These are phyloP conservation scores for Condylura cristata DNA, from an alignment of 2,113 vertebrate genomes.

Conservation along the genomic window DNA sequence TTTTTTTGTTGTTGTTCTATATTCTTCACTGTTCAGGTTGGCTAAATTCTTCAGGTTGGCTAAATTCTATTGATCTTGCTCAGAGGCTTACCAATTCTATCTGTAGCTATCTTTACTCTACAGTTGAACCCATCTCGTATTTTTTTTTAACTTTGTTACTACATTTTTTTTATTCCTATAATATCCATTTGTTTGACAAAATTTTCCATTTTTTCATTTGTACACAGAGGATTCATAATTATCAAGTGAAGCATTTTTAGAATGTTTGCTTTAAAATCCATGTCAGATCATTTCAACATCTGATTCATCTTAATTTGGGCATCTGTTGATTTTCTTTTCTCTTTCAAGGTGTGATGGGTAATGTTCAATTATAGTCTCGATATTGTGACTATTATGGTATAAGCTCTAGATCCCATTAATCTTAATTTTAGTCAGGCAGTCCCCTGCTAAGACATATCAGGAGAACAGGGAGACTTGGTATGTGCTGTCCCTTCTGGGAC, in stretches of 20 bases:
- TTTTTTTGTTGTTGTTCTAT: background rate
- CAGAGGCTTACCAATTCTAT: background rate
- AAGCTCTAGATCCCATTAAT: background rate
- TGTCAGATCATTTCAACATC: background rate
- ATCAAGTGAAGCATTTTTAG: background rate
- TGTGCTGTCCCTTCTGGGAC: background rate
- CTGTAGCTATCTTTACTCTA: background rate
- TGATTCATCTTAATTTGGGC: background rate
- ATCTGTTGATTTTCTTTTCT: background rate
- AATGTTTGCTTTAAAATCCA: background rate
- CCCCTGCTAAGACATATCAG: background rate
- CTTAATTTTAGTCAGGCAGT: background rate
- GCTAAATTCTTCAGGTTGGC: background rate
- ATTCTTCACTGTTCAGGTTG: background rate
- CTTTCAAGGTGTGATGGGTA: background rate
- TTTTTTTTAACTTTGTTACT: background rate
- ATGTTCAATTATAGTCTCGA: background rate
- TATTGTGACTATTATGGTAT: background rate
- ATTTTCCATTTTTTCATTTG: background rate
- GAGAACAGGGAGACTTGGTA: background rate
- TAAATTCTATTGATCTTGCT: background rate
- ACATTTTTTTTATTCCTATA: background rate
- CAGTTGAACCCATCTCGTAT: background rate
- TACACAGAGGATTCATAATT: background rate
- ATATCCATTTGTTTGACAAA: background rate